These are phyloP conservation scores for Biston stratarius DNA, from an alignment of 2,888 invertebrate species.

Conservation along the genomic window DNA sequence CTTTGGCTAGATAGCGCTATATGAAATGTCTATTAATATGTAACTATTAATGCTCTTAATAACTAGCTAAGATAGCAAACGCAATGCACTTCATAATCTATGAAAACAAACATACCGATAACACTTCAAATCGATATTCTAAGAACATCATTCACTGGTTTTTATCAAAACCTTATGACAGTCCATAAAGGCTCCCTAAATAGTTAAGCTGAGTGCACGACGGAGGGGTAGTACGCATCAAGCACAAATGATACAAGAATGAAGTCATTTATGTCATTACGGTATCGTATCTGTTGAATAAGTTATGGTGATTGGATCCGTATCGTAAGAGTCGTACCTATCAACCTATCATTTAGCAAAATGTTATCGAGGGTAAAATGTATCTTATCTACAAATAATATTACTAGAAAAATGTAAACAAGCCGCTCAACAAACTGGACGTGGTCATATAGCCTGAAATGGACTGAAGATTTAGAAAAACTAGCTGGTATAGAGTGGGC, in stretches of 20 bases:
- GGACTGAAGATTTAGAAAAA: too few relatives aligned
- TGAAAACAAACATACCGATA: too few relatives aligned
- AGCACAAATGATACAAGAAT: conserved; percentile 37
- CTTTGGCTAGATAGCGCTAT: too few relatives aligned
- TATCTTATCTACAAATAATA: not conserved
- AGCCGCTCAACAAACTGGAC: too few relatives aligned
- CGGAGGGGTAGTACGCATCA: conserved; percentile 25
- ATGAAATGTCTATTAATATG: too few relatives aligned
- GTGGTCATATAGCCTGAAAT: too few relatives aligned
- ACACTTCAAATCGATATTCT: too few relatives aligned
- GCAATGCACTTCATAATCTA: too few relatives aligned
- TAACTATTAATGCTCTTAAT: too few relatives aligned
- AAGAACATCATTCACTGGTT: too few relatives aligned
- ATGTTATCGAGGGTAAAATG: conserved; percentile 2
- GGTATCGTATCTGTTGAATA: conserved; percentile 30
- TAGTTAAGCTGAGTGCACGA: conserved; percentile 51
- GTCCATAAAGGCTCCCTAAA: conserved; percentile 56
- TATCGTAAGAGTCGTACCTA: conserved; percentile 10
- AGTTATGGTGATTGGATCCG: conserved; percentile 28
- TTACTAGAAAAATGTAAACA: not conserved
- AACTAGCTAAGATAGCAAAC: too few relatives aligned
- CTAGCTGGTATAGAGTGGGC: too few relatives aligned
- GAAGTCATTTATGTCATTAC: conserved; percentile 39
- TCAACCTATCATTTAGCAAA: conserved; percentile 10
- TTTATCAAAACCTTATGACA: conserved; percentile 49